phyloP scores from a whole-genome alignment of 2,113 vertebrate genomes.

The Otocyon megalotis region DNA sequence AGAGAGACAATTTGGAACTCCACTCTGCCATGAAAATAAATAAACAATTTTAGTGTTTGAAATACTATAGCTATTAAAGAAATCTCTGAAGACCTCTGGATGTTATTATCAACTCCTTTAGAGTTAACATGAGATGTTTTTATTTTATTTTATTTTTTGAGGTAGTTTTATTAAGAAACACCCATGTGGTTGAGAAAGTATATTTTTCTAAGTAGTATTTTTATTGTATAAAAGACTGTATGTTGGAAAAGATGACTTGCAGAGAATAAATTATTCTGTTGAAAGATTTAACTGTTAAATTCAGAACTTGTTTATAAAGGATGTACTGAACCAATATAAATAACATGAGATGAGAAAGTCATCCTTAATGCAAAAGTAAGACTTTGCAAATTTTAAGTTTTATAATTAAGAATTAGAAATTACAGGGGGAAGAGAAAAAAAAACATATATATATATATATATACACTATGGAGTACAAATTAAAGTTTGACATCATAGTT shows the following conservation, averaged over 20 bases:
- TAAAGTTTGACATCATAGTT: background rate
- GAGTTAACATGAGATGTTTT: constrained; percentile 1
- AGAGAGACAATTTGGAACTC: constrained; percentile 32
- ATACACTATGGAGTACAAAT: too few species aligned
- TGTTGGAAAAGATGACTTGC: background rate
- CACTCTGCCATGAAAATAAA: constrained; percentile 45
- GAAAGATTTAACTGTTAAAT: background rate
- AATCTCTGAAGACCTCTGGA: constrained; percentile 22
- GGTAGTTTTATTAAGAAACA: background rate
- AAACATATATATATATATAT: background rate
- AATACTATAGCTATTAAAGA: background rate
- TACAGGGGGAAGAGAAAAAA: background rate
- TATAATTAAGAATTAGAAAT: background rate
- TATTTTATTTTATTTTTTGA: background rate
- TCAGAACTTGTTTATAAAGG: background rate
- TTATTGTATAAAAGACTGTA: background rate
- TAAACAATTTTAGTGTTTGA: background rate
- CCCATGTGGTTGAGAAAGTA: background rate
- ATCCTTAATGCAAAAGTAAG: background rate
- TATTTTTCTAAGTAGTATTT: background rate
- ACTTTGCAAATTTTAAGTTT: background rate
- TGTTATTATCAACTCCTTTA: background rate
- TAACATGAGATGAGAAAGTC: background rate
- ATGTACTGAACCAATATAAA: background rate
- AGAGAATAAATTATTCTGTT: constrained; percentile 12